Conservation (phyloP, 2,888 invertebrate genomes). For the Lissocephala sabroskyi region DNA sequence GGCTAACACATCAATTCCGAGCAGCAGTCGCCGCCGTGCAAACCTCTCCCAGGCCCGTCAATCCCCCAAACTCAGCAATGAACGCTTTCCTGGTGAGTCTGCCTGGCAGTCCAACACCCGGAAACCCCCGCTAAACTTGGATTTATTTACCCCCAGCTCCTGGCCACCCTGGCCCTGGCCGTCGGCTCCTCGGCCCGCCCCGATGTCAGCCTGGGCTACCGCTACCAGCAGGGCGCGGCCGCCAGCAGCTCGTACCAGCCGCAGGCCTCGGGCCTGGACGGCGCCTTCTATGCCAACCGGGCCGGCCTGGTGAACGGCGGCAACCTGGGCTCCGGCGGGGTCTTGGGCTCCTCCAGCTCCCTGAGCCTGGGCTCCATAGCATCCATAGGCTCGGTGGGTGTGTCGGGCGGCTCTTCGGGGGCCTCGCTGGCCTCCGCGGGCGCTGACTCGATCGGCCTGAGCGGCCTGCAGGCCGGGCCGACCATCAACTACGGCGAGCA, state of each 20-base stretch:
- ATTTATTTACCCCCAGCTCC: conserved; percentile 30
- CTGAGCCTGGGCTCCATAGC: too few species aligned
- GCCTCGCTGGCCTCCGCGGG: too few species aligned
- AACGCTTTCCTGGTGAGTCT: conserved; percentile 58
- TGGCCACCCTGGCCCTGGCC: conserved; percentile 49
- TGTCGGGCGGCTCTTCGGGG: too few species aligned
- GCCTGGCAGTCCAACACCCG: background rate
- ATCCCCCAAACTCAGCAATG: conserved; percentile 39
- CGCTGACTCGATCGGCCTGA: conserved; percentile 30
- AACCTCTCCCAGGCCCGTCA: background rate
- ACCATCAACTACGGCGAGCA: conserved; percentile 44
- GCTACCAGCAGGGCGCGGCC: conserved; percentile 39
- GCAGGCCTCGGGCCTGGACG: conserved; percentile 47
- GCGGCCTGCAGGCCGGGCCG: conserved; percentile 40
- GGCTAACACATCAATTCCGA: conserved; percentile 41
- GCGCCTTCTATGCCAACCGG: conserved; percentile 10
- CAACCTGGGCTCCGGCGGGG: too few species aligned
- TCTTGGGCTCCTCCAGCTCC: too few species aligned
- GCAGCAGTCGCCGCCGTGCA: conserved; percentile 39
- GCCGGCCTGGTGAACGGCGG: too few species aligned
- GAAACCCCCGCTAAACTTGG: background rate
- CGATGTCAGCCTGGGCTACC: conserved; percentile 64
- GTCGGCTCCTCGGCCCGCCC: conserved; percentile 49
- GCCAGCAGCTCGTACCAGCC: conserved; percentile 44
- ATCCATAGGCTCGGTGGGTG: too few species aligned